Evolutionary conservation across 2,113 vertebrate genomes (phyloP).

Genomic region (Pandion haliaetus): DNA sequence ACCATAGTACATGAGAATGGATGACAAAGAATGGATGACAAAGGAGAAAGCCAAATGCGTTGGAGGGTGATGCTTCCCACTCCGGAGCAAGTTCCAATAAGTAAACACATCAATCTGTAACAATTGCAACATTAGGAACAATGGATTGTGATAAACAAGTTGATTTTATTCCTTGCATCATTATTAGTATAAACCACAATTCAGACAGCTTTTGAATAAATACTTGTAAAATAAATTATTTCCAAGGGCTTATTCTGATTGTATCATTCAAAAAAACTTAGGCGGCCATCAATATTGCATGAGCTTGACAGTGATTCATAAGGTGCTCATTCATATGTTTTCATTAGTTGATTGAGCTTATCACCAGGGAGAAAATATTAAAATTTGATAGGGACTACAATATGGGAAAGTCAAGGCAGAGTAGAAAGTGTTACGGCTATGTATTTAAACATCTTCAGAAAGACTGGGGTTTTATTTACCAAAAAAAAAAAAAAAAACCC

Average conservation of each 20-base stretch:
- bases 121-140: neutral
- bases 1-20: neutral
- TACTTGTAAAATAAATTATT: neutral
- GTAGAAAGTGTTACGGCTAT: neutral
- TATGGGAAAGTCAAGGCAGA: neutral
- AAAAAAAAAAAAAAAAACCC: neutral
- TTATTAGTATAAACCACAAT: neutral
- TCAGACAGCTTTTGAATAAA: neutral
- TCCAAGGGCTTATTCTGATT: neutral
- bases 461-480: neutral
- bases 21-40: neutral
- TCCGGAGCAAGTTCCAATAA: neutral
- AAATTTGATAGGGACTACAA: neutral
- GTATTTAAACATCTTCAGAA: neutral
- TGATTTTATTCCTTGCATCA: neutral
- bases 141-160: neutral
- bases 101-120: neutral
- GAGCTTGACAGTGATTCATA: neutral
- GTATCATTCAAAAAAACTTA: neutral
- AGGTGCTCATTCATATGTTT: neutral
- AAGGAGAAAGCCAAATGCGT: neutral
- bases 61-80: neutral
- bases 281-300: neutral
- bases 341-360: neutral
- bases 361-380: neutral